These are phyloP conservation scores for Perdix hodgsoniae DNA, from an alignment of 2,797 vertebrate genomes.

Conservation along the genomic window DNA sequence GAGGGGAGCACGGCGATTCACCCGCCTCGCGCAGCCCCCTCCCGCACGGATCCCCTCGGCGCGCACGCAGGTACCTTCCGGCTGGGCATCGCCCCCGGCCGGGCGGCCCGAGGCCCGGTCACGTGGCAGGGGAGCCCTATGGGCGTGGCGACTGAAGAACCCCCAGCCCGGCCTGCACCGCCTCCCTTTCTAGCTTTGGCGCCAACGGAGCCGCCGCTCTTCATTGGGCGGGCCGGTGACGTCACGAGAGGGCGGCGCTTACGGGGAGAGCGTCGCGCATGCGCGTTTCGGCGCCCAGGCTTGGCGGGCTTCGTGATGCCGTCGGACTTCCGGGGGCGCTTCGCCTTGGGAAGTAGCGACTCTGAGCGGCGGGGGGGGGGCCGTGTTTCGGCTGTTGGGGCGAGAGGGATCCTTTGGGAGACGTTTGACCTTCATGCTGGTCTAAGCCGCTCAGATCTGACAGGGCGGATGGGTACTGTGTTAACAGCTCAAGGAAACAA, in stretches of 20 bases:
- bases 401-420: not conserved
- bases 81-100: slow-evolving; percentile 28
- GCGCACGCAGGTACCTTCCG: slow-evolving; percentile 52
- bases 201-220: not conserved
- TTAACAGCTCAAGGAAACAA: not conserved
- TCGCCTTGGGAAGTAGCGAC: not conserved
- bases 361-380: fast-evolving
- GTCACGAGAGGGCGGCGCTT: fast-evolving
- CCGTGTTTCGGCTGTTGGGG: fast-evolving
- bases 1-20: fast-evolving
- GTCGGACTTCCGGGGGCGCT: too few relatives aligned
- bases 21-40: not conserved
- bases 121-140: not conserved
- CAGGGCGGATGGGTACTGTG: too few relatives aligned
- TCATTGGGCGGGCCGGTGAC: slow-evolving; percentile 14
- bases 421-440: fast-evolving
- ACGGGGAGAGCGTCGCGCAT: fast-evolving
- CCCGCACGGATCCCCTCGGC: not conserved
- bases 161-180: not conserved
- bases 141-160: not conserved
- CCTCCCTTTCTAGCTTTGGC: slow-evolving; percentile 49
- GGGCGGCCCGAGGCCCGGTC: not conserved
- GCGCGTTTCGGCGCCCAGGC: not conserved
- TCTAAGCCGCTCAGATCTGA: not conserved
- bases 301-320: fast-evolving